These are phyloP conservation scores for Lasiurus borealis DNA, from an alignment of 2,113 vertebrate genomes.

Conservation along the genomic window DNA sequence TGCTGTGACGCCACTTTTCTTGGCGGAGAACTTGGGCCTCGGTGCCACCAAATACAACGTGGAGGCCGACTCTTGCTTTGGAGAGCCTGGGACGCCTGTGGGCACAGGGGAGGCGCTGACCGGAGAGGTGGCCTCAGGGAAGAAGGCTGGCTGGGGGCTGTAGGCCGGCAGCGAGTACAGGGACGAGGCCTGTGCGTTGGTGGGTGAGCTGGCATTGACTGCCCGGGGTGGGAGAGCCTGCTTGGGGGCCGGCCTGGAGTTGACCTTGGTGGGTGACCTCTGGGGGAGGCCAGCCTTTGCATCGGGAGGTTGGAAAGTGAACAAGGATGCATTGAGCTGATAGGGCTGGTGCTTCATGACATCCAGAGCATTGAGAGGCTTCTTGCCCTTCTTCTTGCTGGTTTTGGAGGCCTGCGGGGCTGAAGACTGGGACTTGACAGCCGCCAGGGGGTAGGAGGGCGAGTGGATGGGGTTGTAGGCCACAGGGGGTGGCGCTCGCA, in stretches of 20 bases:
- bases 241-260: conserved; percentile 83
- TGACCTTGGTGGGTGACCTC: conserved; percentile 86
- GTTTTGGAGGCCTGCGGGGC: conserved; percentile 81
- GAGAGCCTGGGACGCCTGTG: conserved; percentile 86
- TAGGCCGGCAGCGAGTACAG: conserved; percentile 89
- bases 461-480: conserved; percentile 97
- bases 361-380: conserved; percentile 94
- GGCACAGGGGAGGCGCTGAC: conserved; percentile 85
- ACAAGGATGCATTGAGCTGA: conserved; percentile 95
- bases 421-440: conserved; percentile 89
- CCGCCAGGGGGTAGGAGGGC: conserved; percentile 94
- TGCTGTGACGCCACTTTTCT: conserved; percentile 92
- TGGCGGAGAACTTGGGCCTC: conserved; percentile 97
- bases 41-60: conserved; percentile 88
- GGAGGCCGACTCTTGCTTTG: conserved; percentile 89
- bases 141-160: conserved; percentile 88
- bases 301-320: conserved; percentile 94
- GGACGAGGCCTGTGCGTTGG: conserved; percentile 79
- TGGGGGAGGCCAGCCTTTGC: conserved; percentile 86
- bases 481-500: conserved; percentile 95
- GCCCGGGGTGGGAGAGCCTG: conserved; percentile 85
- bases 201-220: conserved; percentile 80
- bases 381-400: conserved; percentile 90
- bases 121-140: conserved; percentile 84
- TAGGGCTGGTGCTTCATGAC: conserved; percentile 99